These are phyloP conservation scores for Drosophila sechellia DNA, from an alignment of 1,140 invertebrate genomes.

Conservation along the genomic window DNA sequence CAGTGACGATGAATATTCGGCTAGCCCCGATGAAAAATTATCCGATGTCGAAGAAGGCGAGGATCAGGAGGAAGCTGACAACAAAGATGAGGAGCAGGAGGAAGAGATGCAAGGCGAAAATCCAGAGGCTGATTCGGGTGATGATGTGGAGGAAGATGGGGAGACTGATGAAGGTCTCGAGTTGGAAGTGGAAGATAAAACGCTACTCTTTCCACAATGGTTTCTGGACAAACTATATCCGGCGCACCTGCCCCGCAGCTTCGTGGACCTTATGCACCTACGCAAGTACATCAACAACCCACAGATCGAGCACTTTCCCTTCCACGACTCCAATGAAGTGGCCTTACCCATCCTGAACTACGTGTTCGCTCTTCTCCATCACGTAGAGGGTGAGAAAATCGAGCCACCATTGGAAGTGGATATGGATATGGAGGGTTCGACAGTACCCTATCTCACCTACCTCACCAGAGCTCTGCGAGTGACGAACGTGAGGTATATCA, in stretches of 20 bases:
- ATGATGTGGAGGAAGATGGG: slow-evolving; percentile 35
- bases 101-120: slow-evolving; percentile 28
- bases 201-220: slow-evolving; percentile 86
- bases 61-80: slow-evolving; percentile 14
- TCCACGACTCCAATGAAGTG: slow-evolving; percentile 87
- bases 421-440: slow-evolving; percentile 34
- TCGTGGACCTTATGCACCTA: slow-evolving; percentile 88
- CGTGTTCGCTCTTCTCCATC: slow-evolving; percentile 88
- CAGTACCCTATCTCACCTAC: slow-evolving; percentile 60
- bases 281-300: slow-evolving; percentile 88
- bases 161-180: slow-evolving; percentile 17
- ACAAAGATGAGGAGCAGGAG: neutral
- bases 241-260: slow-evolving; percentile 87
- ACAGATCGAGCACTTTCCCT: slow-evolving; percentile 90
- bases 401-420: neutral
- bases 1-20: slow-evolving; percentile 26
- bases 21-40: neutral
- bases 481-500: slow-evolving; percentile 63
- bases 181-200: slow-evolving; percentile 62
- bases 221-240: slow-evolving; percentile 87
- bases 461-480: slow-evolving; percentile 77
- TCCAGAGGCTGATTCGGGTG: slow-evolving; percentile 7
- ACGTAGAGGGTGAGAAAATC: slow-evolving; percentile 49
- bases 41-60: slow-evolving; percentile 9
- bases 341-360: slow-evolving; percentile 88